A percentile compares a stretch with the other conserved stretches of the same genome.
These are phyloP conservation scores for Dissostichus mawsoni DNA, from an alignment of 2,113 vertebrate genomes.

Conservation along the genomic window DNA sequence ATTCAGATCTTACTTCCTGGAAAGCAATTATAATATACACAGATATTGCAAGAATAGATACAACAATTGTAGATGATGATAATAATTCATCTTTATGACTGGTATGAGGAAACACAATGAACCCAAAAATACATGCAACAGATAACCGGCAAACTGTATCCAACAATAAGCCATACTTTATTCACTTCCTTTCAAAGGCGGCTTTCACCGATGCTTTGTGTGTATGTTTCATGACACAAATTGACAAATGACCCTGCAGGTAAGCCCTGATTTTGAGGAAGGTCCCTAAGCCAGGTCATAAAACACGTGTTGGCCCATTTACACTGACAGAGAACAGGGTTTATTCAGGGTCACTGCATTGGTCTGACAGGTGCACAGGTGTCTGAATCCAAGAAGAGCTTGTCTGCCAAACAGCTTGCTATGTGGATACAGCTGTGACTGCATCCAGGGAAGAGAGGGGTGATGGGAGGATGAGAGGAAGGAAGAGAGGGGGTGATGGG, in stretches of 20 bases:
- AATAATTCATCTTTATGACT: neutral
- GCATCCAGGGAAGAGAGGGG: constrained; percentile 32
- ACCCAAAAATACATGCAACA: neutral
- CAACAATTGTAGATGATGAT: neutral
- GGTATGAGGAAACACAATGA: neutral
- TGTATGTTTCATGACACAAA: neutral
- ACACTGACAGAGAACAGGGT: neutral
- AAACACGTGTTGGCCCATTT: constrained; percentile 6
- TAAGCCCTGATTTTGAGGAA: neutral
- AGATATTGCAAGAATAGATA: neutral
- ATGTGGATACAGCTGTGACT: constrained; percentile 61
- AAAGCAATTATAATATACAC: constrained; percentile 34
- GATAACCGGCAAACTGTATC: constrained; percentile 1
- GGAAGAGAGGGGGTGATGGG: constrained; percentile 13
- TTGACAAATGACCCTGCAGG: neutral
- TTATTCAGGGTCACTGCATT: constrained; percentile 29
- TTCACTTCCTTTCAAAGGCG: neutral
- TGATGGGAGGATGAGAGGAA: constrained; percentile 24
- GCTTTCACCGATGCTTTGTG: neutral
- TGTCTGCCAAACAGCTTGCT: constrained; percentile 65
- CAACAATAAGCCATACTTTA: neutral
- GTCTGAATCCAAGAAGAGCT: constrained; percentile 22
- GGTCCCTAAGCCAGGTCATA: constrained; percentile 4
- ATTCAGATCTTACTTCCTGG: constrained; percentile 69
- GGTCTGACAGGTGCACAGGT: constrained; percentile 33